Base-by-base conservation (phyloP, 2,888 invertebrate species). In the Dryobota labecula region DNA sequence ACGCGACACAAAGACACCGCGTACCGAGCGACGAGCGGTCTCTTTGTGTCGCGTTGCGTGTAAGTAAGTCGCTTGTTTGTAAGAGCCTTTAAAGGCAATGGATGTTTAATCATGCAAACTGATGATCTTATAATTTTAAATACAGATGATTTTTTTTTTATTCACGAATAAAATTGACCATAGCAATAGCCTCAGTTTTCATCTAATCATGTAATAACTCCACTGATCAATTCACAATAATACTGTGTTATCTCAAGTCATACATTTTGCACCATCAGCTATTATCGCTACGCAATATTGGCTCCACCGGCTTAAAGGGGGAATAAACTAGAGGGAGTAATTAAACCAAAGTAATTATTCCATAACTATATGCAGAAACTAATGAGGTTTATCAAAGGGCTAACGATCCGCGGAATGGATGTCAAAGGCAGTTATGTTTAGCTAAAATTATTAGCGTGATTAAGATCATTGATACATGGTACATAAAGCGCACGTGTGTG, bases 261-360 rank as follows among this genome's bases (percentile, higher is more conserved):
- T 91, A 89, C 85, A 90, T 92, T 91, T 90, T 88, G 89, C 89
- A 88, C 73, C 80, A 86, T 84, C 84, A 74, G 83, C 86, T 86
- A 88, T 90, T 90, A 90, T 86, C 82, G 83, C 80, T 80, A 76
- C 84, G 85, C 86, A 80, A 83, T 86, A 88, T 88, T 87, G 78
- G 84, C 47, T 57, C 38, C 41, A 43, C 33, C 15, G 6, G 68
- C 71, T 75, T 66, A 56, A 65, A 63, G 66, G 68, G 70, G 71
- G 45, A 70, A 69, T 68, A 70, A 70, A 63, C 76, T 69, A 72
- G 11, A 54, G 36, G 54, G 64, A 71, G 61, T 85, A 78, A 85
- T 82, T 84, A 78, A 70, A 74, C 70, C 66, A 53, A 70, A 82
- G 76, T 81, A 83, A 78, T 82, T 80, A 84, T 80, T 62, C 63